phyloP scores from a whole-genome alignment of 1,140 invertebrate species.

The Drosophila equinoxialis region DNA sequence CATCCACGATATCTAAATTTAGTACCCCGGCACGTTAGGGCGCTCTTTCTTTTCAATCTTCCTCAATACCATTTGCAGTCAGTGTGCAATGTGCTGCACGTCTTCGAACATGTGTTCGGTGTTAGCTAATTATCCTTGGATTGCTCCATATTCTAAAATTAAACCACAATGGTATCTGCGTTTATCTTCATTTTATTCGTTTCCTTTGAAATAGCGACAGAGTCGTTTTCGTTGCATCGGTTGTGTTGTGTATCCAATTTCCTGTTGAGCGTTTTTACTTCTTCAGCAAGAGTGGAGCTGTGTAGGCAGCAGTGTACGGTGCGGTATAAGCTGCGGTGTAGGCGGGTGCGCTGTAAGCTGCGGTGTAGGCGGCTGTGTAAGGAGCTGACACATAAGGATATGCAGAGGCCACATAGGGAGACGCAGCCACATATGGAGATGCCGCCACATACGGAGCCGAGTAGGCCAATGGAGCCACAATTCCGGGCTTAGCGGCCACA shows the following conservation, averaged over 20 bases:
- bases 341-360: conserved; percentile 63
- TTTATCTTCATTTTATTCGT: conserved; percentile 21
- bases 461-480: conserved; percentile 77
- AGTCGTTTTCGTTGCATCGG: background rate
- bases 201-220: conserved; percentile 22
- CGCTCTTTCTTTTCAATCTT: background rate
- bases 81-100: conserved; percentile 30
- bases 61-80: background rate
- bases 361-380: conserved; percentile 65
- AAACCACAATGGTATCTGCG: conserved; percentile 5
- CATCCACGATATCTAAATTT: conserved; percentile 47
- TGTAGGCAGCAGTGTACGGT: conserved; percentile 56
- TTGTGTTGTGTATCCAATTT: background rate
- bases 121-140: conserved; percentile 20
- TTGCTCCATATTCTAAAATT: conserved; percentile 21
- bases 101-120: conserved; percentile 42
- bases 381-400: conserved; percentile 63
- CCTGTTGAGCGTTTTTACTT: conserved; percentile 46
- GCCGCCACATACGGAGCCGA: conserved; percentile 49
- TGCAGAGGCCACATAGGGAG: conserved; percentile 53
- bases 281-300: conserved; percentile 63
- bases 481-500: conserved; percentile 70
- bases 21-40: conserved; percentile 39
- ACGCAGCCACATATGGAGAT: conserved; percentile 51
- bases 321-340: conserved; percentile 32